phyloP scores from a whole-genome alignment of 2,888 invertebrate species.

The Metopia argyrocephala region DNA sequence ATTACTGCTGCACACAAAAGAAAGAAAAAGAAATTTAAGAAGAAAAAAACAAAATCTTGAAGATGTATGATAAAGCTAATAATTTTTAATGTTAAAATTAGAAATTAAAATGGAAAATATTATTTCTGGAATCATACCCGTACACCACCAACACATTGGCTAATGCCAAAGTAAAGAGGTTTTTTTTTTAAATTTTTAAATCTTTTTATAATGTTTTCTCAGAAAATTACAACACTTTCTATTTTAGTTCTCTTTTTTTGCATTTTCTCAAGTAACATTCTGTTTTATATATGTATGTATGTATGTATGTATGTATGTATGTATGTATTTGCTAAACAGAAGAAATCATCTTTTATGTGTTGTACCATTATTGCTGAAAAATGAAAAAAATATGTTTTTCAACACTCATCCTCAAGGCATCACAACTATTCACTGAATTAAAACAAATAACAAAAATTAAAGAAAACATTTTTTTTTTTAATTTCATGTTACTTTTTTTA shows the following conservation, averaged over 20 bases:
- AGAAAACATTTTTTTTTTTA: constrained; percentile 17
- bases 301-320: too few relatives aligned
- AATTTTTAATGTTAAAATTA: constrained; percentile 50
- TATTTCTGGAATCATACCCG: constrained; percentile 7
- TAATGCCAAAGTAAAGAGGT: not conserved
- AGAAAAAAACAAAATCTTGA: constrained; percentile 25
- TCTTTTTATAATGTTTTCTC: constrained; percentile 12
- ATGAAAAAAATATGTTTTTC: constrained; percentile 29
- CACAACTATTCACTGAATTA: not conserved
- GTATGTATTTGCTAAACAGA: too few relatives aligned
- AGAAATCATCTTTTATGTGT: too few relatives aligned
- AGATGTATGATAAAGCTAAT: constrained; percentile 59
- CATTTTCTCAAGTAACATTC: not conserved
- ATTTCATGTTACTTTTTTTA: constrained; percentile 46
- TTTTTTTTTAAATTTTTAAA: too few relatives aligned
- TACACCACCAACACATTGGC: not conserved
- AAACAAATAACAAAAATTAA: not conserved
- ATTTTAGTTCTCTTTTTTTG: constrained; percentile 15
- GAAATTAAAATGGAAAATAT: constrained; percentile 33
- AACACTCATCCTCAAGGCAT: constrained; percentile 38
- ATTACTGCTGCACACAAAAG: not conserved
- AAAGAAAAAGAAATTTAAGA: not conserved
- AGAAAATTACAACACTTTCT: constrained; percentile 49
- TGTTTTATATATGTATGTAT: too few relatives aligned
- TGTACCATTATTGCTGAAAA: too few relatives aligned